Evolutionary conservation across 2,888 invertebrate genomes (phyloP).

Genomic region (Meta bourneti): DNA sequence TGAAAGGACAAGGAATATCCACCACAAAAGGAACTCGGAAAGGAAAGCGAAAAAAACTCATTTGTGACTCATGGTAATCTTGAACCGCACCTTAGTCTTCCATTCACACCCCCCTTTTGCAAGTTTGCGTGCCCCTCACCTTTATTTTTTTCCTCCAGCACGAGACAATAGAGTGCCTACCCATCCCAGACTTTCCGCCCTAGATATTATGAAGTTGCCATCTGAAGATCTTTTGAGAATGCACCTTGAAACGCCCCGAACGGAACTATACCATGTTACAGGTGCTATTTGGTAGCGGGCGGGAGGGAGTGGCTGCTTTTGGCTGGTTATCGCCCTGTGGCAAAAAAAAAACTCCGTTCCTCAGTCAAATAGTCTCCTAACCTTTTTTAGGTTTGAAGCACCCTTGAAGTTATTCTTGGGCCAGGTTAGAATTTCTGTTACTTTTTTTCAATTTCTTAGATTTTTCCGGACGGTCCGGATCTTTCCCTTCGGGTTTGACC

Average conservation of each 20-base stretch:
- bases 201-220: constrained; percentile 47
- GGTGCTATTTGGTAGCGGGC: constrained; percentile 44
- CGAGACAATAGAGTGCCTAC: constrained; percentile 36
- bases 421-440: no score
- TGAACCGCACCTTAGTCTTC: constrained; percentile 23
- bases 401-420: no score
- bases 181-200: constrained; percentile 52
- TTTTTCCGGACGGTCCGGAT: no score
- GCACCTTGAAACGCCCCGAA: constrained; percentile 55
- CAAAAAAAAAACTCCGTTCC: no score
- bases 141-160: not conserved
- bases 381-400: no score
- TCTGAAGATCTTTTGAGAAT: constrained; percentile 53
- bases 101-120: constrained; percentile 2
- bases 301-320: not conserved
- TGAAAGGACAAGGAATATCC: constrained; percentile 2
- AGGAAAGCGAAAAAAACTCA: constrained; percentile 13
- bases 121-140: not conserved
- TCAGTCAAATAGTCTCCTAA: no score
- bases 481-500: no score
- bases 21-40: not conserved
- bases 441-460: no score
- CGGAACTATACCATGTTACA: constrained; percentile 55
- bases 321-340: not conserved
- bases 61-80: constrained; percentile 54